Percentiles rank a stretch among this genome's conserved stretches.
phyloP scores from a whole-genome alignment of 2,888 invertebrate genomes.

The Oconnorella tubifera region DNA sequence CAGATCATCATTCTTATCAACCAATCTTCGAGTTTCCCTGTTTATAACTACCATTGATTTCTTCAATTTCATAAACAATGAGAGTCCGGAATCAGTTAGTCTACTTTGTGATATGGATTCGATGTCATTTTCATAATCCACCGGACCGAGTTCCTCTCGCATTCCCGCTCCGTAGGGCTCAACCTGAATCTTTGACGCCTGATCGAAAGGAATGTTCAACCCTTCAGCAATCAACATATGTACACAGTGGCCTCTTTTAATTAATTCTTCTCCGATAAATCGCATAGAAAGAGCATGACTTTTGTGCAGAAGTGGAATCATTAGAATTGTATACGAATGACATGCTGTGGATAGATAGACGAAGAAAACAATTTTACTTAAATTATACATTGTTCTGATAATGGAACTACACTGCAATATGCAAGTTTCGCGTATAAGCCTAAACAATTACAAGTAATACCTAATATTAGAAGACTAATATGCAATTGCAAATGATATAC shows the following conservation, averaged over 20 bases:
- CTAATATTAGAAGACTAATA: no score
- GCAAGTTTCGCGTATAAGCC: no score
- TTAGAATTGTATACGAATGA: no score
- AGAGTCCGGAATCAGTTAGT: neutral
- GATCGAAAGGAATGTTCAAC: neutral
- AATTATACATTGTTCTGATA: no score
- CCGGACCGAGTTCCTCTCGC: neutral
- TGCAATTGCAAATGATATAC: no score
- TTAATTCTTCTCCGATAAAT: conserved; percentile 11
- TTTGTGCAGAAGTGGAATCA: neutral
- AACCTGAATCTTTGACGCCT: neutral
- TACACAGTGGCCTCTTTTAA: conserved; percentile 10
- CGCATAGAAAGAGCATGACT: conserved; percentile 13
- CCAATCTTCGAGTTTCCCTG: neutral
- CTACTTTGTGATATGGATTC: neutral
- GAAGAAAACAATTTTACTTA: no score
- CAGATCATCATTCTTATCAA: conserved; percentile 16
- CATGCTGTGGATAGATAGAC: no score
- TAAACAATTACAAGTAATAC: no score
- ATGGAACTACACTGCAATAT: no score
- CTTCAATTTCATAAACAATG: no score
- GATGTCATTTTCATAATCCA: neutral
- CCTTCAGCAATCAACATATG: conserved; percentile 6
- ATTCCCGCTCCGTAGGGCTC: conserved; percentile 4
- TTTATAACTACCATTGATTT: neutral